These are phyloP conservation scores for Ophion ellenae DNA, from an alignment of 2,888 invertebrate genomes.

Conservation along the genomic window DNA sequence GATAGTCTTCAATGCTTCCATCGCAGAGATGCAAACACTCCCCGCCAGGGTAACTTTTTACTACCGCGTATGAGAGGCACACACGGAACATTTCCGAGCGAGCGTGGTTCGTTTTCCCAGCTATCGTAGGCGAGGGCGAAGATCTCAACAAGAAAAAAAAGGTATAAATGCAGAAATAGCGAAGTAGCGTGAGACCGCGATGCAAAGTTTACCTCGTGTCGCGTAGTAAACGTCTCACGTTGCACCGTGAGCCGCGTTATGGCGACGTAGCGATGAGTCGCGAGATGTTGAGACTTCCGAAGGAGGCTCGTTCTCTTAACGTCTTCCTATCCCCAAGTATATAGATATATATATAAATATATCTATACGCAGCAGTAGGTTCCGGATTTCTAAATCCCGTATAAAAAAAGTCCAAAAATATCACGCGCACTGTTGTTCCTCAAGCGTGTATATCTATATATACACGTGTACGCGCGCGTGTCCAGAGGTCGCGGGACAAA, in stretches of 20 bases:
- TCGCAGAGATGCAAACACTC: not conserved
- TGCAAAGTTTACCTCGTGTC: slow-evolving; percentile 45
- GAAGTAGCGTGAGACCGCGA: not conserved
- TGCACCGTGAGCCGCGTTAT: slow-evolving; percentile 19
- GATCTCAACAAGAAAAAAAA: not conserved
- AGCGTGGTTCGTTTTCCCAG: not conserved
- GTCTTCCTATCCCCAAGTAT: slow-evolving; percentile 16
- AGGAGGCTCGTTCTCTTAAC: slow-evolving; percentile 31
- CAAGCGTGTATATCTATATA: not conserved
- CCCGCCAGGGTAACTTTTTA: not conserved
- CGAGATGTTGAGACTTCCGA: slow-evolving; percentile 5
- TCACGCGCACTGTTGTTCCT: slow-evolving; percentile 1
- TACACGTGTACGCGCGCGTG: not conserved
- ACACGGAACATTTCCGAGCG: not conserved
- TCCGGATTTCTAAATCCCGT: no score
- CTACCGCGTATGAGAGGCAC: not conserved
- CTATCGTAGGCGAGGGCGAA: not conserved
- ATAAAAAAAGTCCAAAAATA: not conserved
- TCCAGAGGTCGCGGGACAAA: slow-evolving; percentile 4
- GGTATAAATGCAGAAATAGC: not conserved
- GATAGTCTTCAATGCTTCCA: not conserved
- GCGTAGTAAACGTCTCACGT: slow-evolving; percentile 29
- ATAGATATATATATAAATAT: not conserved
- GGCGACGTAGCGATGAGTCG: slow-evolving; percentile 23
- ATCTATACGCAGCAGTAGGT: no score